These are phyloP conservation scores for Aphelenchoides fujianensis DNA, from an alignment of 1,140 invertebrate species.

Conservation along the genomic window DNA sequence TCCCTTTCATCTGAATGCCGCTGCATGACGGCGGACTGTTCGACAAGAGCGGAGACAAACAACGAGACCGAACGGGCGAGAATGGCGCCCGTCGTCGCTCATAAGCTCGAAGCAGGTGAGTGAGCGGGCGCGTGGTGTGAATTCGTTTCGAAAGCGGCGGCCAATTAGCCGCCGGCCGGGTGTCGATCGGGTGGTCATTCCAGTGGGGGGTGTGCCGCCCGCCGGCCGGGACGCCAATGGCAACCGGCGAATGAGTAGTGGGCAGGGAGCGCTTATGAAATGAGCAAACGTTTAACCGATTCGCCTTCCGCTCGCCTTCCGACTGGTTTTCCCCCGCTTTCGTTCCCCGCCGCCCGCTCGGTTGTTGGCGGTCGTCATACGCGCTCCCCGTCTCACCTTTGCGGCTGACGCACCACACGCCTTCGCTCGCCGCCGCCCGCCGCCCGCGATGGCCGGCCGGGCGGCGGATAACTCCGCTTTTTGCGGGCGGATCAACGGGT, in stretches of 20 bases:
- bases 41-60: neutral
- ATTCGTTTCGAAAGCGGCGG: too few species aligned
- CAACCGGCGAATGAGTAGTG: too few species aligned
- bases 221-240: neutral
- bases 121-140: neutral
- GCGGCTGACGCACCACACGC: neutral
- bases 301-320: neutral
- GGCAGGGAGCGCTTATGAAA: neutral
- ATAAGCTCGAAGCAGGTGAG: neutral
- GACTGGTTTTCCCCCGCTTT: conserved; percentile 4
- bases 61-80: too few species aligned
- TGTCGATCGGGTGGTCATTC: too few species aligned
- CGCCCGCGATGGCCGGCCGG: too few species aligned
- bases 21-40: neutral
- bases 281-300: too few species aligned
- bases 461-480: too few species aligned
- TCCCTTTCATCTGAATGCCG: neutral
- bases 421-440: too few species aligned
- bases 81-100: neutral
- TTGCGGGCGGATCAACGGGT: neutral
- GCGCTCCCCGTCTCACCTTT: neutral
- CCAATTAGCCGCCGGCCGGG: too few species aligned
- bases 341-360: too few species aligned
- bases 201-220: neutral
- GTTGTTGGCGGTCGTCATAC: too few species aligned